These are phyloP conservation scores for Samia ricini DNA, from an alignment of 1,140 invertebrate genomes.

Conservation along the genomic window DNA sequence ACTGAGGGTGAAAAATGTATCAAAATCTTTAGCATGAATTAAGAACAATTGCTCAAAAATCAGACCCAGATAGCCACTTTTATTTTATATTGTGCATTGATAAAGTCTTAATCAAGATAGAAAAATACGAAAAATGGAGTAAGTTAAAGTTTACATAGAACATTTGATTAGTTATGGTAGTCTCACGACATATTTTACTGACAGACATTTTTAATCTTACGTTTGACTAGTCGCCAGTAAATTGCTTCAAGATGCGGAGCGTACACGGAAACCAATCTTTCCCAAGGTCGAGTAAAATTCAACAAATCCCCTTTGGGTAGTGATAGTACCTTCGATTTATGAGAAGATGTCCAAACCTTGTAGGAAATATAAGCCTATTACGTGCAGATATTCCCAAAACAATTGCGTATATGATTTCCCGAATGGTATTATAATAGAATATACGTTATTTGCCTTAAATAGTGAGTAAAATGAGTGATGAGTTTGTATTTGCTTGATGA, in stretches of 20 bases:
- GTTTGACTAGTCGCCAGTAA: background rate
- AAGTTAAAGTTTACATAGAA: no score
- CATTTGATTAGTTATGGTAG: no score
- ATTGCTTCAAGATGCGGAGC: slow-evolving; percentile 6
- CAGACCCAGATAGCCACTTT: no score
- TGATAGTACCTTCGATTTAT: slow-evolving; percentile 9
- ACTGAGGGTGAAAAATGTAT: no score
- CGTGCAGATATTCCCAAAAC: background rate
- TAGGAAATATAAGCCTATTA: slow-evolving; percentile 5
- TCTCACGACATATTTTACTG: no score
- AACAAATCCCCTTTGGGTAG: slow-evolving; percentile 13
- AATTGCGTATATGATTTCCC: slow-evolving; percentile 6
- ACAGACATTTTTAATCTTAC: no score
- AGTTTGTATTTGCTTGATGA: no score
- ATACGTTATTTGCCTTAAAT: background rate
- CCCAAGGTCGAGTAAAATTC: slow-evolving; percentile 7
- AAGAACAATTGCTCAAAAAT: no score
- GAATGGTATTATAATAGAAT: background rate
- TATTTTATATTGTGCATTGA: no score
- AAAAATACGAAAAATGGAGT: no score
- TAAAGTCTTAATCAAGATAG: no score
- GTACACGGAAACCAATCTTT: slow-evolving; percentile 13
- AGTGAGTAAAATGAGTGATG: background rate
- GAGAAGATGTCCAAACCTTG: background rate
- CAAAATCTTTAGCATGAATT: no score